These are phyloP conservation scores for Burhinus oedicnemus DNA, from an alignment of 2,113 vertebrate species.

Conservation along the genomic window DNA sequence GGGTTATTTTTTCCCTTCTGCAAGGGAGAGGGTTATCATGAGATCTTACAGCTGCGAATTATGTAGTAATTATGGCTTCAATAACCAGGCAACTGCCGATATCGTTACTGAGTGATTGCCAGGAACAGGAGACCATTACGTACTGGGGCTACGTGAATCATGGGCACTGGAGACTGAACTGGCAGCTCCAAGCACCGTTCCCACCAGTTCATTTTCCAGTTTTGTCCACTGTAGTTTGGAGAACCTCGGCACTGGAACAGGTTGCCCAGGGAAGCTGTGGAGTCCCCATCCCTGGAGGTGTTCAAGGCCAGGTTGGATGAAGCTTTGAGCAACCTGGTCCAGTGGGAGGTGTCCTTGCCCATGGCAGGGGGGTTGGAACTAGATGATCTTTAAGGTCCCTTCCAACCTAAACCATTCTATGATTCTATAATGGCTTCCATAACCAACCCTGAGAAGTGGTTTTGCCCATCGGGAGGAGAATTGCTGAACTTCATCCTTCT, in stretches of 20 bases:
- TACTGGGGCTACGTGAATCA: neutral
- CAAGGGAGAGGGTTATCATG: conserved; percentile 20
- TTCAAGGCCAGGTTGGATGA: too few relatives aligned
- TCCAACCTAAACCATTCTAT: too few relatives aligned
- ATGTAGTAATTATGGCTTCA: conserved; percentile 45
- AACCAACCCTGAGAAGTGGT: neutral
- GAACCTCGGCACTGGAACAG: neutral
- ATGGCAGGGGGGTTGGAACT: too few relatives aligned
- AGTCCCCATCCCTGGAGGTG: too few relatives aligned
- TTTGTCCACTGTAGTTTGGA: neutral
- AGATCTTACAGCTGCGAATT: conserved; percentile 9
- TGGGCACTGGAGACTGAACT: neutral
- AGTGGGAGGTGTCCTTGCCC: too few relatives aligned
- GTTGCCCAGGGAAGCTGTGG: too few relatives aligned
- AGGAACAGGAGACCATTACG: neutral
- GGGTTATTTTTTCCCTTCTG: conserved; percentile 33
- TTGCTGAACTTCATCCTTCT: neutral
- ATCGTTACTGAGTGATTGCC: neutral
- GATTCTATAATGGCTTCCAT: neutral
- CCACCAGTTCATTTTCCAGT: neutral
- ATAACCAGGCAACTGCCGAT: conserved; percentile 22
- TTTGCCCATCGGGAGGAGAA: neutral
- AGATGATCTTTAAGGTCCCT: too few relatives aligned
- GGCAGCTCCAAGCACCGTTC: neutral
- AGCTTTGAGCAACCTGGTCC: too few relatives aligned